Percentiles rank a stretch among this genome's conserved stretches.
Evolutionary conservation across 2,888 invertebrate genomes (phyloP).

Genomic region (Nemapogon koenigi): DNA sequence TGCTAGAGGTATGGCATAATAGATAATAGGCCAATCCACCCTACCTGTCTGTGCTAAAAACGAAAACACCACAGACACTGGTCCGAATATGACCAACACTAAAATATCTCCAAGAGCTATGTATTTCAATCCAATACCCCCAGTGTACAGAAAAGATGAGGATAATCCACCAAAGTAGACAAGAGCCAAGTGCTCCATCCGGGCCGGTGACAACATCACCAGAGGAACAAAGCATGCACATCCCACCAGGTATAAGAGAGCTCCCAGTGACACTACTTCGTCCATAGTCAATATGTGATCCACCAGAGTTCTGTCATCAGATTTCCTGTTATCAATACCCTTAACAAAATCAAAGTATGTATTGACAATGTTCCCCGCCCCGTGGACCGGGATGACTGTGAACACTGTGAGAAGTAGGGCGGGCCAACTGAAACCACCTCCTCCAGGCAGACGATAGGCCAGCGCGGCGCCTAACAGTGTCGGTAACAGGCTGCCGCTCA

Average conservation of each 20-base stretch:
- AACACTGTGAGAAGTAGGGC: conserved; percentile 82
- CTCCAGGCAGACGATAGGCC: conserved; percentile 82
- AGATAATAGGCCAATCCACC: conserved; percentile 89
- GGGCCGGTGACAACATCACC: conserved; percentile 83
- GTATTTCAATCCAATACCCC: conserved; percentile 94
- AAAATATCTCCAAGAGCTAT: conserved; percentile 93
- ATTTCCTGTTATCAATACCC: conserved; percentile 91
- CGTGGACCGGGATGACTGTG: conserved; percentile 91
- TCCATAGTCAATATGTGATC: conserved; percentile 79
- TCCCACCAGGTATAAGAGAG: conserved; percentile 85
- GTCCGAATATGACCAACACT: conserved; percentile 92
- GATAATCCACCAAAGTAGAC: conserved; percentile 96
- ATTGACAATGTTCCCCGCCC: conserved; percentile 96
- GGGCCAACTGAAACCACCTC: conserved; percentile 78
- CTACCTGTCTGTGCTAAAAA: conserved; percentile 92
- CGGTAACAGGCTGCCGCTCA: conserved; percentile 90
- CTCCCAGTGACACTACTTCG: conserved; percentile 88
- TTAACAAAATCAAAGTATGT: conserved; percentile 95
- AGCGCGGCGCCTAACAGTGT: conserved; percentile 89
- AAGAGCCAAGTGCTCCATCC: conserved; percentile 93
- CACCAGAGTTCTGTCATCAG: conserved; percentile 94
- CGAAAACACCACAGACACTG: conserved; percentile 91
- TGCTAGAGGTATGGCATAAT: conserved; percentile 93
- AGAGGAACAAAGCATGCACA: conserved; percentile 83
- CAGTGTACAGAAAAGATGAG: conserved; percentile 95